Base-by-base conservation (phyloP, 2,113 vertebrate species). In the Phylloscopus trochilus region DNA sequence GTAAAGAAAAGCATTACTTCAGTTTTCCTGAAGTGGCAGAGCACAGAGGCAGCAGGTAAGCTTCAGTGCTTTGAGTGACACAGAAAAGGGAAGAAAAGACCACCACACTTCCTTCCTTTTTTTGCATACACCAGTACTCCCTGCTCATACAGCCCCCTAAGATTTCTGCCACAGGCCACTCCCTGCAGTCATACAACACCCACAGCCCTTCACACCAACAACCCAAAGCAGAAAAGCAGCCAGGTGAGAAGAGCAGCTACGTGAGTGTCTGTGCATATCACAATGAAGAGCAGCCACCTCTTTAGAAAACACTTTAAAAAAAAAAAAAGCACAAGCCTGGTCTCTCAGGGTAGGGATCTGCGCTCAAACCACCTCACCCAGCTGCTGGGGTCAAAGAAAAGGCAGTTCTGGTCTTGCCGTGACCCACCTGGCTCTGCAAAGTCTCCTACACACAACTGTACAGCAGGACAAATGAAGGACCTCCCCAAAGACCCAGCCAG, bases 51-150 rank as follows among this genome's bases (percentile, higher is more conserved):
- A 78, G 39, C 41, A 95, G 56, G 60, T 77, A 81, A 7, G 30
- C 31, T 49, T 26, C 0, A 0, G 33, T 26, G 46, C 35, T 91
- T 59, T 0, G 0, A 66, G 46, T 80, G 74, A 8, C 1, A 55
- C 0, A 30, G 33, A 43, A 91, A 63, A 39, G 11, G 37, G 60
- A 91, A 91, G 28, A 69, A 51, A 87, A 79, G n/a, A 80, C 85
- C 72, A 92, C n/a, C n/a, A n/a, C n/a, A n/a, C 56, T 67, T 90
- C 52, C 72, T 81, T 77, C 68, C 43, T 59, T 6, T 55, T 67
- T 39, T 81, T 63, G 43, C 75, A 93, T 56, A 22, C 26, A 49
- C 26, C 43, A 20, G 30, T 21, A 26, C 33, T 58, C 17, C 35
- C 44, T 86, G 46, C n/a, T 79, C 46, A 28, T 8, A 41, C 0